A percentile compares a stretch with the other conserved stretches of the same genome.
phyloP scores from a whole-genome alignment of 2,888 invertebrate genomes.

The Limnephilus auricula region DNA sequence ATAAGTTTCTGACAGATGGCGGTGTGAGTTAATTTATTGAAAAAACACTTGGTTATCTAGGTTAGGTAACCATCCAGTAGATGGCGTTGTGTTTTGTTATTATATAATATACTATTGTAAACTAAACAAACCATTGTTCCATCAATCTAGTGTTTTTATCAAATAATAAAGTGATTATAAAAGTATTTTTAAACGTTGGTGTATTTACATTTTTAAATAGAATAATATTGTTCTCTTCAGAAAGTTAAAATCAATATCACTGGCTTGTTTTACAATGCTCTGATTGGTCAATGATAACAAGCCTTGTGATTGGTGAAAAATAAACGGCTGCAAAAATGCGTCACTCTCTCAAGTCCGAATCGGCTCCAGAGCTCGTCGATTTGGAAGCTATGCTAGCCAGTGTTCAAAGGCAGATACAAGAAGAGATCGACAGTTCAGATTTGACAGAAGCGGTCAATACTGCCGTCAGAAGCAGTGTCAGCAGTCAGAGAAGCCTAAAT shows the following conservation, averaged over 20 bases:
- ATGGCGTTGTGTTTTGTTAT: too few relatives aligned
- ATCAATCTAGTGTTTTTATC: background rate
- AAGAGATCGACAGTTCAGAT: conserved; percentile 72
- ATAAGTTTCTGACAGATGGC: too few relatives aligned
- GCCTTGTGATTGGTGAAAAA: background rate
- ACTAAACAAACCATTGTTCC: background rate
- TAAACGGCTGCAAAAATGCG: conserved; percentile 38
- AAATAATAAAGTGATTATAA: background rate
- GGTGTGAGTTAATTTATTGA: too few relatives aligned
- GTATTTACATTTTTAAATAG: background rate
- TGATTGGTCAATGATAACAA: background rate
- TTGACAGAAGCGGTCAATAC: background rate
- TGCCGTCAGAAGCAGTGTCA: background rate
- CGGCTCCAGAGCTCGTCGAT: conserved; percentile 72
- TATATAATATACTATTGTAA: background rate
- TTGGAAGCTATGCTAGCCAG: conserved; percentile 76
- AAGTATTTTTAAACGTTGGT: background rate
- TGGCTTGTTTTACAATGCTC: background rate
- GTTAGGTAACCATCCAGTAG: too few relatives aligned
- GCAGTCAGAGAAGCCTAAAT: background rate
- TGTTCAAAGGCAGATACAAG: conserved; percentile 75
- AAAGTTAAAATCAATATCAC: background rate
- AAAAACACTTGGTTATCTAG: too few relatives aligned
- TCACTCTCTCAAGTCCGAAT: conserved; percentile 53
- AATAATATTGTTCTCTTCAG: background rate